Conservation (phyloP, 2,888 invertebrate species). For the Disparrhopalites patrizii region DNA sequence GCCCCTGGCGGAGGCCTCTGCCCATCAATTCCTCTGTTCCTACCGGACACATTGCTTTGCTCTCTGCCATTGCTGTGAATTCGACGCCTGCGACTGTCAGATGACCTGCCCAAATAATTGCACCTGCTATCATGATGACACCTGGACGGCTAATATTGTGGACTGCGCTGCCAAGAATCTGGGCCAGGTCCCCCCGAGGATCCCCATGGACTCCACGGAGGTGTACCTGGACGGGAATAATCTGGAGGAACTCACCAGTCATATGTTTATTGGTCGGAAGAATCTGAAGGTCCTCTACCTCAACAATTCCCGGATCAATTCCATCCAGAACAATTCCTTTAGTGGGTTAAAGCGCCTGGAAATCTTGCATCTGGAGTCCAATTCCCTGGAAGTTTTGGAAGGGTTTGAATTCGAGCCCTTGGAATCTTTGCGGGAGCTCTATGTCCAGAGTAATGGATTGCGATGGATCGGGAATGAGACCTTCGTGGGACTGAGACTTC, state of each 20-base stretch:
- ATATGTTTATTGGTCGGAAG: slow-evolving; percentile 87
- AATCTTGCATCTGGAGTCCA: slow-evolving; percentile 81
- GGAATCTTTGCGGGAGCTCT: slow-evolving; percentile 77
- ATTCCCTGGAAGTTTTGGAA: slow-evolving; percentile 70
- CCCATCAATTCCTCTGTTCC: slow-evolving; percentile 73
- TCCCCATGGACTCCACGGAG: slow-evolving; percentile 92
- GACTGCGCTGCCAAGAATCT: slow-evolving; percentile 68
- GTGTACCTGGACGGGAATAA: slow-evolving; percentile 89
- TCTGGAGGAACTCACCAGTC: slow-evolving; percentile 78
- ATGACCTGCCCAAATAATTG: slow-evolving; percentile 94
- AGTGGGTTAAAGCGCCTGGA: slow-evolving; percentile 75
- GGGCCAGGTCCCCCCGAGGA: slow-evolving; percentile 51
- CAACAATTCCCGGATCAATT: slow-evolving; percentile 80
- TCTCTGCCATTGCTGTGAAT: slow-evolving; percentile 92
- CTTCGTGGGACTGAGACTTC: slow-evolving; percentile 71
- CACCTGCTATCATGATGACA: slow-evolving; percentile 89
- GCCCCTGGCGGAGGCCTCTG: slow-evolving; percentile 60
- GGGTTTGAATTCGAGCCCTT: slow-evolving; percentile 79
- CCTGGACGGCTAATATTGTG: slow-evolving; percentile 88
- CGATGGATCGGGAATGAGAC: slow-evolving; percentile 78
- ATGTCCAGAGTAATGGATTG: slow-evolving; percentile 80
- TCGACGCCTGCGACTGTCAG: slow-evolving; percentile 93
- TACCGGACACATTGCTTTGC: slow-evolving; percentile 92
- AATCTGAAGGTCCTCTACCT: slow-evolving; percentile 81
- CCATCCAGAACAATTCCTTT: slow-evolving; percentile 84